These are phyloP conservation scores for Pantala flavescens DNA, from an alignment of 1,140 invertebrate species.

Conservation along the genomic window DNA sequence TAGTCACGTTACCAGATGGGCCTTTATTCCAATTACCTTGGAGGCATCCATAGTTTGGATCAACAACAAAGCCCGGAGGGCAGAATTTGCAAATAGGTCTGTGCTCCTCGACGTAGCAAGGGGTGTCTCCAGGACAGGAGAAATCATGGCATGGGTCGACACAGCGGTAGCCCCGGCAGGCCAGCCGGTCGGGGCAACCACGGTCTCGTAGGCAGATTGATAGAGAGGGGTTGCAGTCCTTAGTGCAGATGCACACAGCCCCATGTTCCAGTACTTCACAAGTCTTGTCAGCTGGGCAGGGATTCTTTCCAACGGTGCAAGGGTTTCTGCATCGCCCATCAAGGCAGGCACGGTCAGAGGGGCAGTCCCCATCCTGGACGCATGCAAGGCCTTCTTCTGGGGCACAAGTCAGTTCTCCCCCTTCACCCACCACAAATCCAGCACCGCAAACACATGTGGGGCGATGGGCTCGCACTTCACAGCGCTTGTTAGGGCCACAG, in stretches of 20 bases:
- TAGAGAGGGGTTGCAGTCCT: slow-evolving; percentile 72
- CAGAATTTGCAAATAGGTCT: slow-evolving; percentile 89
- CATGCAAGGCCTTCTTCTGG: slow-evolving; percentile 62
- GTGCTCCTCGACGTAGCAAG: slow-evolving; percentile 85
- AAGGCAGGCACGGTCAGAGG: slow-evolving; percentile 71
- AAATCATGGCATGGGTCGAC: slow-evolving; percentile 75
- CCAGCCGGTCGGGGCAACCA: slow-evolving; percentile 71
- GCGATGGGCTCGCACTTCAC: slow-evolving; percentile 72
- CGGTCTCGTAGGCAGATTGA: slow-evolving; percentile 80
- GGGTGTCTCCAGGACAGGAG: slow-evolving; percentile 65
- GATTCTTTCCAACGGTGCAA: slow-evolving; percentile 47
- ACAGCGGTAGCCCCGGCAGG: slow-evolving; percentile 80
- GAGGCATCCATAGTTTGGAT: slow-evolving; percentile 82
- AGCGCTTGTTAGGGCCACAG: slow-evolving; percentile 71
- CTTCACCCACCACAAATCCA: slow-evolving; percentile 74
- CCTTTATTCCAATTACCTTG: slow-evolving; percentile 65
- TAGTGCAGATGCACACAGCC: slow-evolving; percentile 71
- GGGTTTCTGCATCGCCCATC: slow-evolving; percentile 74
- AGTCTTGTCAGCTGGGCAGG: slow-evolving; percentile 65
- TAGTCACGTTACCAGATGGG: slow-evolving; percentile 11
- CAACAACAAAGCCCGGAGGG: slow-evolving; percentile 76
- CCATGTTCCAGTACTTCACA: slow-evolving; percentile 77
- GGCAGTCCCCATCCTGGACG: slow-evolving; percentile 68
- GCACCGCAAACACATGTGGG: slow-evolving; percentile 80
- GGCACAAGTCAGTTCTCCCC: slow-evolving; percentile 70